Conservation (phyloP, 2,888 invertebrate species). For the Ganaspis brasiliensis region DNA sequence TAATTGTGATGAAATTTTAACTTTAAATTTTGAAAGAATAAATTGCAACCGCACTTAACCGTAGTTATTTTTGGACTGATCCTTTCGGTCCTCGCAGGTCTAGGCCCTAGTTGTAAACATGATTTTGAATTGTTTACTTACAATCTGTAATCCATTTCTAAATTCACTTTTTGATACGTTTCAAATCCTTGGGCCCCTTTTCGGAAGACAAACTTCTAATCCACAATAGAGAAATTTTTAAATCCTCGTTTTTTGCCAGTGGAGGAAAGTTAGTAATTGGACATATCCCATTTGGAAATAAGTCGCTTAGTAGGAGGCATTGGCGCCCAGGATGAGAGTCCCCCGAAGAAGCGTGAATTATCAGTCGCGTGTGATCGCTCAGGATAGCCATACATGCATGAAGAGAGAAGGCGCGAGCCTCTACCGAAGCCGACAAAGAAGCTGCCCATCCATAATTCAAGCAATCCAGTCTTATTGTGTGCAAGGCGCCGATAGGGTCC, state of each 20-base stretch:
- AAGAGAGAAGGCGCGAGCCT: slow-evolving; percentile 50
- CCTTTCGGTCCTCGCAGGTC: no score
- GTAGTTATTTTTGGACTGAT: no score
- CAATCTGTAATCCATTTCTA: no score
- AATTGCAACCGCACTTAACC: no score
- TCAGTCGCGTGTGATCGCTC: slow-evolving; percentile 75
- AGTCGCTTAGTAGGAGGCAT: neutral
- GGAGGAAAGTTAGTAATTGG: neutral
- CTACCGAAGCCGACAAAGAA: slow-evolving; percentile 72
- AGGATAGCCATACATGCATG: slow-evolving; percentile 57
- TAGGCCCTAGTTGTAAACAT: no score
- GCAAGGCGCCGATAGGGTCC: slow-evolving; percentile 16
- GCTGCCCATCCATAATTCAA: slow-evolving; percentile 77
- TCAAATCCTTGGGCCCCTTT: neutral
- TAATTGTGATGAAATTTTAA: no score
- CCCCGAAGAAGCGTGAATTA: slow-evolving; percentile 67
- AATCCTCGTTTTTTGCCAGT: neutral
- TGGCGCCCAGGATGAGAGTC: slow-evolving; percentile 41
- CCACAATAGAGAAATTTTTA: neutral
- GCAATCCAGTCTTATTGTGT: slow-evolving; percentile 72
- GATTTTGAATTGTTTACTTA: no score
- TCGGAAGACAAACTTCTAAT: neutral
- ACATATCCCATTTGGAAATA: neutral
- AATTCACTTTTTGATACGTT: no score
- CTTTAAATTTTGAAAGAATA: no score